A percentile compares a stretch with the other conserved stretches of the same genome.
These are phyloP conservation scores for Bombus waltoni DNA, from an alignment of 1,140 invertebrate species.

Conservation along the genomic window DNA sequence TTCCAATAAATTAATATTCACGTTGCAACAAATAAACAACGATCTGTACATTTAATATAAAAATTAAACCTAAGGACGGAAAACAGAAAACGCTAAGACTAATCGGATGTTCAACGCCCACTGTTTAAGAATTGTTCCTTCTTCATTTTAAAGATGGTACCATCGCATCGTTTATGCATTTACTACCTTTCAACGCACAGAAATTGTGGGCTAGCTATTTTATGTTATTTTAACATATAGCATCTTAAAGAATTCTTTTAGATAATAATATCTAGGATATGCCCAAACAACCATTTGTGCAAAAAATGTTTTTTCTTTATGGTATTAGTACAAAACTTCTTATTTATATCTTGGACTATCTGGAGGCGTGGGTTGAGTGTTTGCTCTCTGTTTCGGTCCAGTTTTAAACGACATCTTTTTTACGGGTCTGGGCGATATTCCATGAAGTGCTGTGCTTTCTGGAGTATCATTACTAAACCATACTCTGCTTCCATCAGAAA, in stretches of 20 bases:
- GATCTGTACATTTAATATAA: constrained; percentile 72
- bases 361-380: constrained; percentile 78
- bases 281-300: constrained; percentile 53
- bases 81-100: constrained; percentile 77
- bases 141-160: constrained; percentile 18
- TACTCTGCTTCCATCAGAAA: constrained; percentile 80
- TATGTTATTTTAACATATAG: constrained; percentile 42
- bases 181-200: constrained; percentile 1
- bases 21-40: constrained; percentile 70
- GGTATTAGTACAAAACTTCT: constrained; percentile 48
- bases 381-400: constrained; percentile 77
- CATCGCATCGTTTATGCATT: neutral
- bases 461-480: constrained; percentile 81
- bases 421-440: constrained; percentile 83
- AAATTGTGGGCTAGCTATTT: constrained; percentile 18
- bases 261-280: constrained; percentile 42
- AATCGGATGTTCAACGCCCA: constrained; percentile 64
- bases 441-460: constrained; percentile 79
- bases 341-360: constrained; percentile 82
- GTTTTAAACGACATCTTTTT: constrained; percentile 83
- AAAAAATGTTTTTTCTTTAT: constrained; percentile 42
- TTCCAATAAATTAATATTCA: constrained; percentile 69
- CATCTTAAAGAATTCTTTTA: constrained; percentile 51
- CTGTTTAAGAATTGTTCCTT: constrained; percentile 47
- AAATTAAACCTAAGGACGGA: constrained; percentile 82